Percentiles rank a stretch among this genome's conserved stretches.
These are phyloP conservation scores for Myxocyprinus asiaticus DNA, from an alignment of 2,113 vertebrate genomes.

Conservation along the genomic window DNA sequence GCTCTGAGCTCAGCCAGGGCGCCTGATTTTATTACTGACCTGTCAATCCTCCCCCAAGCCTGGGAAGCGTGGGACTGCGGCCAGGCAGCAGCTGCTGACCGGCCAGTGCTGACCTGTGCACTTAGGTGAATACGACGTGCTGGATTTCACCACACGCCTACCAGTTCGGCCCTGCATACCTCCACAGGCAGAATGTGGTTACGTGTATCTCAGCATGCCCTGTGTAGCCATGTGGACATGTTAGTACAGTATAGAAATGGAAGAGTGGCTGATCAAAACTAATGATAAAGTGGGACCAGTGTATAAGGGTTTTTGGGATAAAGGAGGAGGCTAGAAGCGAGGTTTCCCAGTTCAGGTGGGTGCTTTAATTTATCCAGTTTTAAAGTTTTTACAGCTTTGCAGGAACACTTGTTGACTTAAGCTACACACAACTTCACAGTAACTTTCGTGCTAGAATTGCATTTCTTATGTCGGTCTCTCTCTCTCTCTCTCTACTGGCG, in stretches of 20 bases:
- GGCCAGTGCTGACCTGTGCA: conserved; percentile 74
- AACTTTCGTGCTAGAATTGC: too few relatives aligned
- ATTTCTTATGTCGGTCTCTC: too few relatives aligned
- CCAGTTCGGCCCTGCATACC: conserved; percentile 52
- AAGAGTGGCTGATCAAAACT: neutral
- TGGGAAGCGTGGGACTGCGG: conserved; percentile 95
- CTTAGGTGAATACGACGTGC: conserved; percentile 57
- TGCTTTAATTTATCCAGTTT: too few relatives aligned
- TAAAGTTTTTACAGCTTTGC: too few relatives aligned
- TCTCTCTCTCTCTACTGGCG: too few relatives aligned
- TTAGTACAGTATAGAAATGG: neutral
- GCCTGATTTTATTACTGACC: conserved; percentile 99
- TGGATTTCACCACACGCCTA: conserved; percentile 49
- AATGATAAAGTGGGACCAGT: neutral
- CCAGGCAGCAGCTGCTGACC: conserved; percentile 97
- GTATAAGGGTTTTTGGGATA: too few relatives aligned
- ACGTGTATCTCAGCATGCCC: conserved; percentile 38
- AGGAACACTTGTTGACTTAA: too few relatives aligned
- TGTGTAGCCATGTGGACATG: neutral
- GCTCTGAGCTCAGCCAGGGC: conserved; percentile 93
- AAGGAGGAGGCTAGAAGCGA: too few relatives aligned
- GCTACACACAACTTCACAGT: too few relatives aligned
- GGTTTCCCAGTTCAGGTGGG: too few relatives aligned
- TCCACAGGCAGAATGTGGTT: conserved; percentile 30
- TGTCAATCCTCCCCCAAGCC: conserved; percentile 95